Percentiles rank a stretch among this genome's conserved stretches.
Conservation (phyloP, 2,888 invertebrate species). For the Euphydryas editha region DNA sequence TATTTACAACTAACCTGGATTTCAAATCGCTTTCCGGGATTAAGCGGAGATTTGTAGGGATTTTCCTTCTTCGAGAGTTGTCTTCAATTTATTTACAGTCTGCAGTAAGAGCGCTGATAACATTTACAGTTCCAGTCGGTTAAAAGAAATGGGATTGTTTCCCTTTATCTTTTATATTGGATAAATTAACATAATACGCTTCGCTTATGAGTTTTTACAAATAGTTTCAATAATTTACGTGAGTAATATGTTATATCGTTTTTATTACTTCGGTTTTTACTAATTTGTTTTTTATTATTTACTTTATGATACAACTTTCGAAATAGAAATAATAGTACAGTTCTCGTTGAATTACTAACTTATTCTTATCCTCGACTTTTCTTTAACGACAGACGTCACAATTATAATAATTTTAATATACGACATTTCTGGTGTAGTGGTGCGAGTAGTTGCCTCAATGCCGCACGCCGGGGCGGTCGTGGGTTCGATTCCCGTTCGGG, state of each 20-base stretch:
- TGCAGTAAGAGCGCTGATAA: constrained; percentile 53
- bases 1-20: constrained; percentile 83
- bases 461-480: no score
- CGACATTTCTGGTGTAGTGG: no score
- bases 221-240: not conserved
- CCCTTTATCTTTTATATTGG: constrained; percentile 37
- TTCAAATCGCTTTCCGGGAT: constrained; percentile 72
- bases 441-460: no score
- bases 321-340: not conserved
- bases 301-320: no score
- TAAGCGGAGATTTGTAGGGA: constrained; percentile 77
- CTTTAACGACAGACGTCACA: no score
- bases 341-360: not conserved
- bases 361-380: not conserved
- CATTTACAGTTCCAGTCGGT: constrained; percentile 50
- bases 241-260: not conserved
- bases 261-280: no score
- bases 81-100: constrained; percentile 75
- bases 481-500: no score
- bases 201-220: not conserved
- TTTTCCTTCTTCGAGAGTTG: constrained; percentile 70
- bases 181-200: constrained; percentile 24
- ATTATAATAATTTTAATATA: no score
- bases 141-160: constrained; percentile 33
- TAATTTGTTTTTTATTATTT: no score